Evolutionary conservation across 1,140 invertebrate genomes (phyloP).

Genomic region (Chironomus tepperi): DNA sequence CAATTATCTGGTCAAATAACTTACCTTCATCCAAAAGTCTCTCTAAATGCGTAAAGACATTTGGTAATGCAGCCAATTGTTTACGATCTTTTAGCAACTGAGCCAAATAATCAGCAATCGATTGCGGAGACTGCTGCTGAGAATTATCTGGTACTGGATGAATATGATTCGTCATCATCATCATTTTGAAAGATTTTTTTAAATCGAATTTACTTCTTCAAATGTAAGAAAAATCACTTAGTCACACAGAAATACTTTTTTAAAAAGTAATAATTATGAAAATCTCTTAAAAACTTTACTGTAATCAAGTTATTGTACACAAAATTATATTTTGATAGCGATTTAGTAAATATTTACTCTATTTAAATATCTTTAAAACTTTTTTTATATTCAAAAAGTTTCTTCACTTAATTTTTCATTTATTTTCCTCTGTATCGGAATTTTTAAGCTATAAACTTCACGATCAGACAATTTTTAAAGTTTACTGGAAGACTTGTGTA

Average conservation of each 20-base stretch:
- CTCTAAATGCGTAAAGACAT: constrained; percentile 98
- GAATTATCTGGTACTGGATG: neutral
- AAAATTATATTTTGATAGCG: too few relatives aligned
- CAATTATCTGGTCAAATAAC: constrained; percentile 30
- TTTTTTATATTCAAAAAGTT: too few relatives aligned
- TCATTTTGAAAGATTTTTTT: constrained; percentile 10
- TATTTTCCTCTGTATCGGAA: neutral
- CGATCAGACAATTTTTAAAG: neutral
- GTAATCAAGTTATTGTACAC: too few relatives aligned
- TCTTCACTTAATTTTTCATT: neutral
- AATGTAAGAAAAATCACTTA: neutral
- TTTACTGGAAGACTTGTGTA: neutral
- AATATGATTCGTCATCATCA: constrained; percentile 13
- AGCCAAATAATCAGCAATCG: constrained; percentile 98
- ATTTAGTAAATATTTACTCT: too few relatives aligned
- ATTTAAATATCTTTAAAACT: too few relatives aligned
- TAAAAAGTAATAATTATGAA: neutral
- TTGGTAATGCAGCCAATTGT: constrained; percentile 97
- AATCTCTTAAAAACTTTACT: too few relatives aligned
- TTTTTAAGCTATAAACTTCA: neutral
- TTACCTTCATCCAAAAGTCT: constrained; percentile 98
- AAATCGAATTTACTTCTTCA: neutral
- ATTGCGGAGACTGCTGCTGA: constrained; percentile 71
- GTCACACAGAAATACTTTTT: neutral
- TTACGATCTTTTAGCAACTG: constrained; percentile 99